A percentile compares a stretch with the other conserved stretches of the same genome.
These are phyloP conservation scores for Rhopalosiphum padi DNA, from an alignment of 1,140 invertebrate genomes.

Conservation along the genomic window DNA sequence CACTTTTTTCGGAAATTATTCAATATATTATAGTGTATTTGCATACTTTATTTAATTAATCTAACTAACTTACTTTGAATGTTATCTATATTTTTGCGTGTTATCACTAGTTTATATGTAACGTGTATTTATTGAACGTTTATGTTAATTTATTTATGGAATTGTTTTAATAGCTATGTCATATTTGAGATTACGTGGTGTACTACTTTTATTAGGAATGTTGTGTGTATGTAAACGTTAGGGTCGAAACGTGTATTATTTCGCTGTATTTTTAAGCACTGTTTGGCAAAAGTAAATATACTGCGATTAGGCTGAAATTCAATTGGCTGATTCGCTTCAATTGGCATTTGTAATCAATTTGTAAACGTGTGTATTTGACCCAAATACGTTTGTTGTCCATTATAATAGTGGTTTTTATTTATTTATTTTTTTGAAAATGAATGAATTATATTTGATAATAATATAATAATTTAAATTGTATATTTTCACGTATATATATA, in stretches of 20 bases:
- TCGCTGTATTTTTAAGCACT: conserved; percentile 24
- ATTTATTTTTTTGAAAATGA: background rate
- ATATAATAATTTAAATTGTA: background rate
- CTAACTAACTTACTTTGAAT: background rate
- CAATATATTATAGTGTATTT: background rate
- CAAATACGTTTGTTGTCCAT: background rate
- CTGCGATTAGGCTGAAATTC: conserved; percentile 22
- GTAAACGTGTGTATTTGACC: background rate
- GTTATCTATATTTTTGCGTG: background rate
- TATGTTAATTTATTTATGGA: background rate
- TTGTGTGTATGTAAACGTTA: background rate
- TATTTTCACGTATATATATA: background rate
- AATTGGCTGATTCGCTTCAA: background rate
- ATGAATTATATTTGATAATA: background rate
- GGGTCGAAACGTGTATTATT: background rate
- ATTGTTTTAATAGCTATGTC: background rate
- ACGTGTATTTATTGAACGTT: background rate
- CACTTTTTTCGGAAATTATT: background rate
- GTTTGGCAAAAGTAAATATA: conserved; percentile 35
- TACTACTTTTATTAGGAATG: background rate
- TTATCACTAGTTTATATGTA: background rate
- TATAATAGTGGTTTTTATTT: background rate
- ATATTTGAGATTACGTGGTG: background rate
- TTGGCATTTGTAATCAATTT: conserved; percentile 36
- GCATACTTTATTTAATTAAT: background rate